Evolutionary conservation across 1,140 invertebrate species (phyloP), one percentile per base, ranked within the genome.

Genomic region (Carcinoscorpius rotundicauda): DNA sequence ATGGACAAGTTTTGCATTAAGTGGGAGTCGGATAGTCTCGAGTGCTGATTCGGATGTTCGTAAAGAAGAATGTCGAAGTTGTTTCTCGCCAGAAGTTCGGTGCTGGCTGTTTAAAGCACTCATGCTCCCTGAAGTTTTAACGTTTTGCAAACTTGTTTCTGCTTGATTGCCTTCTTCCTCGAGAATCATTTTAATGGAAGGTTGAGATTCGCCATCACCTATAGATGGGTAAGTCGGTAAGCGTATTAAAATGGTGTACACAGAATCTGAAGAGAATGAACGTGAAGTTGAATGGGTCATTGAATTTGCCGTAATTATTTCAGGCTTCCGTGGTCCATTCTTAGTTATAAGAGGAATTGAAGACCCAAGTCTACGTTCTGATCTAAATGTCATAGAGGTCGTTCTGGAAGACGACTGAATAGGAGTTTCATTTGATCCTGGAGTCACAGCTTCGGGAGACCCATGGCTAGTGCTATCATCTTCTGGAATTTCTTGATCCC

Each of bases 171-270:
- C 62, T 50, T 66, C 68, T 49, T 72, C 71, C 57, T 89, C 88
- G 58, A 87, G 84, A 71, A 89, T 90, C 89, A 92, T 92, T 75
- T 89, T 90, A 73, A 93, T 92, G 58, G 87, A 90, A 52, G 88
- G 85, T 56, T 73, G 73, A 29, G 60, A 62, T 57, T 69, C 69
- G 3, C 77, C 79, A 68, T 80, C 71, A 73, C 81, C 80, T 58
- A 59, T 64, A 52, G 62, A 51, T 49, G 63, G 58, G 1, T 57
- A 59, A 5, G 65, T 64, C 52, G 91, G 91, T 68, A 96, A 78
- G 70, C 86, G 82, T 69, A 96, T 97, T 64, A 97, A 76, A 73
- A 96, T 95, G 61, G 92, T 96, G 80, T 95, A 96, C 5, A 96
- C 76, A 4, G 76, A 76, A 64, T 79, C 78, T 58, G 74, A 71